Percentiles rank a stretch among this genome's conserved stretches.
phyloP scores from a whole-genome alignment of 2,888 invertebrate species.

The Athalia circularis region DNA sequence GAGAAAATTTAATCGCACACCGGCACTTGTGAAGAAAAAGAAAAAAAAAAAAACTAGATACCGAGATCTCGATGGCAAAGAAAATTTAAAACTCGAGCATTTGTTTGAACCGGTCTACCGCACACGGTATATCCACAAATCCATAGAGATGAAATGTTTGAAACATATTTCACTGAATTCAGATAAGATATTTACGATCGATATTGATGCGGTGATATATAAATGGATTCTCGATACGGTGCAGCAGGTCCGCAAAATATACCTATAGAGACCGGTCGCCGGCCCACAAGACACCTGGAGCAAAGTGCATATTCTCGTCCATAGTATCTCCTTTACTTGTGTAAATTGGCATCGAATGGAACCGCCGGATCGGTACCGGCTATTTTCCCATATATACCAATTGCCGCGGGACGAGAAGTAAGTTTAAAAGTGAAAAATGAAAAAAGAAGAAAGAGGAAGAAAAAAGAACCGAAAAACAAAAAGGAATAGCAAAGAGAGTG shows the following conservation, averaged over 20 bases:
- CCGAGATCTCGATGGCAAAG: no score
- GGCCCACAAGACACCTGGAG: slow-evolving; percentile 37
- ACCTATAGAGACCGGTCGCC: slow-evolving; percentile 15
- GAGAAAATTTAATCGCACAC: no score
- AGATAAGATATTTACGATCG: slow-evolving; percentile 34
- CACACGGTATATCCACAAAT: no score
- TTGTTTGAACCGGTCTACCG: no score
- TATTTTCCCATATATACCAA: neutral
- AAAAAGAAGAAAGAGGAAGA: slow-evolving; percentile 8
- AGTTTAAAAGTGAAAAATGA: neutral
- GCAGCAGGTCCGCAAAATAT: slow-evolving; percentile 30
- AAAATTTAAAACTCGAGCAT: no score
- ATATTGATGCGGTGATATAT: slow-evolving; percentile 30
- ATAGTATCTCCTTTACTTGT: slow-evolving; percentile 38
- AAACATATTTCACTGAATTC: neutral
- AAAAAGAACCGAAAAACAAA: neutral
- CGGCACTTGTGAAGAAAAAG: no score
- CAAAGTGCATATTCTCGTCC: slow-evolving; percentile 44
- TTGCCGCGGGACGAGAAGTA: neutral
- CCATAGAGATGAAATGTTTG: neutral
- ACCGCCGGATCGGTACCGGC: slow-evolving; percentile 15
- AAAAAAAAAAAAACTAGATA: no score
- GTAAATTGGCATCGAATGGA: slow-evolving; percentile 35
- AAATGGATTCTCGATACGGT: slow-evolving; percentile 13
- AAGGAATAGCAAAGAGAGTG: neutral